Base-by-base conservation (phyloP, 2,888 invertebrate genomes). In the Ectobius pallidus region DNA sequence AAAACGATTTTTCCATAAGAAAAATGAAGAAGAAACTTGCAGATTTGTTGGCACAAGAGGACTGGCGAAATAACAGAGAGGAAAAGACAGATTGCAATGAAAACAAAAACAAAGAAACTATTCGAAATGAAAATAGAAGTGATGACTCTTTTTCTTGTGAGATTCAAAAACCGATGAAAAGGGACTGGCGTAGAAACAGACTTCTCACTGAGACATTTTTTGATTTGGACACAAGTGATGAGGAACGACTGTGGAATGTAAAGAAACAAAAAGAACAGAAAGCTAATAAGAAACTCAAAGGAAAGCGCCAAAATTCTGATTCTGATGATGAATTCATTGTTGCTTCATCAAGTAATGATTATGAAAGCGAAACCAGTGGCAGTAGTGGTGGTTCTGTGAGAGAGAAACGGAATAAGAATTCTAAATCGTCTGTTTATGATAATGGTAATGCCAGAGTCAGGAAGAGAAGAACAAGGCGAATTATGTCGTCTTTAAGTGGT, bases 191-290 rank as follows among this genome's bases (percentile, higher is more conserved):
- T 16, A 74, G 69, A 18, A 55, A 75, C 58, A 75, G 70, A 39
- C 44, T 77, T 25, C 71, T 76, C 16, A 34, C 68, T 25, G 70
- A 39, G 42, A 77, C 74, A 61, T 76, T 83, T 6, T 79, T 80
- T 1, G 80, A 81, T 58, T 78, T 80, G 0, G 83, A 81, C 39
- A 78, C 79, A 1, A 79, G 80, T 11, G 78, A 77, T 2, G 81
- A 81, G 30, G 78, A 77, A 30, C 73, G 77, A 68, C 80, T 78
- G 34, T 79, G 73, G 73, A 58, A 74, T 0, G 76, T 49, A 61
- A 77, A 76, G 74, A 78, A 74, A 61, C 73, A 70, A 7, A 77
- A 65, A 67, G 34, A 34, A 34, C 39, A 49, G 14, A 42, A 46
- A 14, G 49, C 46, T 25, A 30, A 27, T 49, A 70, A 62, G 46